Base-by-base conservation (phyloP, 1,140 invertebrate species). In the Fopius arisanus region DNA sequence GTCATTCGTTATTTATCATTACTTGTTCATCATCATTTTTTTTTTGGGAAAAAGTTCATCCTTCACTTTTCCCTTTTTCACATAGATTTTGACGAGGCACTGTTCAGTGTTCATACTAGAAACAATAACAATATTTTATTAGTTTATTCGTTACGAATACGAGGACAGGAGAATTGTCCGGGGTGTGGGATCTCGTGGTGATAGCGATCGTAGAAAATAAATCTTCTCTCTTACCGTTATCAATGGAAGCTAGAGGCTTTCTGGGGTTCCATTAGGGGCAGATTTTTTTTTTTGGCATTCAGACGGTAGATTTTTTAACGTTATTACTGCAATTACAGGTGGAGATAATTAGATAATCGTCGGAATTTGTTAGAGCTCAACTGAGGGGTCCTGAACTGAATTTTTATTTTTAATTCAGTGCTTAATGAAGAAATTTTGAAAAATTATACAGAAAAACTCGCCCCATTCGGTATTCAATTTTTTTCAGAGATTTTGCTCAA, bases 81-180 rank as follows among this genome's bases (percentile, higher is more conserved):
- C 80, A 86, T 83, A 83, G 82, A 86, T 85, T 87, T 85, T 82
- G 83, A 86, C 83, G 84, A 86, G 85, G 84, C 84, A 87, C 84
- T 87, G 84, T 86, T 87, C 78, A 86, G 84, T 85, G 85, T 86
- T 85, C 83, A 84, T 85, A 85, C 78, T 85, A 85, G 78, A 86
- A 85, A 85, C 83, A 84, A 86, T 86, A 85, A 86, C 83, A 83
- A 84, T 82, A 80, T 80, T 80, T 82, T 78, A 75, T 81, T 81
- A 79, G 80, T 83, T 78, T 48, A 48, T 75, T 81, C 79, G 81
- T 65, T 71, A 26, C 23, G 40, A 28, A 65, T 41, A 28, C 51
- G 31, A 63, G 37, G 31, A 62, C 31, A 16, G 29, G 19, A 33
- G 10, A 66, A 31, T 21, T 48, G 19, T 62, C 66, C 67, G 48